Evolutionary conservation across 2,888 invertebrate species (phyloP).

Genomic region (Amiota communis): DNA sequence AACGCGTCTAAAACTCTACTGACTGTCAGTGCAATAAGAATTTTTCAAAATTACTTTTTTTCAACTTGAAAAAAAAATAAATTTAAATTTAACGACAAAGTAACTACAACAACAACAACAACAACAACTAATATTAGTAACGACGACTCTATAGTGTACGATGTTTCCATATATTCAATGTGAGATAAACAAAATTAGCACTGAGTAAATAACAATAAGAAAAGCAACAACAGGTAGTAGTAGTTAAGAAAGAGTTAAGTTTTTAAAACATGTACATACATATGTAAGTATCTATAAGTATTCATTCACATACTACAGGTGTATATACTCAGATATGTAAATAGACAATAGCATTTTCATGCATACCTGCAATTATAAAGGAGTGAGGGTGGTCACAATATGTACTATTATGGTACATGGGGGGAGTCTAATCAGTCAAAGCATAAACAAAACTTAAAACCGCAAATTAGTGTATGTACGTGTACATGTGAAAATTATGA

Average conservation of each 20-base stretch:
- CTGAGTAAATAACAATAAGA: conserved; percentile 47
- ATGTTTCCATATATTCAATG: conserved; percentile 38
- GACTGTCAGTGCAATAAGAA: conserved; percentile 65
- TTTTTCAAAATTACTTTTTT: conserved; percentile 59
- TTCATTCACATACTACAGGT: neutral
- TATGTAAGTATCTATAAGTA: no score
- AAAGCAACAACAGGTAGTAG: conserved; percentile 40
- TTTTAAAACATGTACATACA: neutral
- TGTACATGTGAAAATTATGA: conserved; percentile 60
- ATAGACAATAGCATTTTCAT: conserved; percentile 50
- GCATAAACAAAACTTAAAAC: conserved; percentile 33
- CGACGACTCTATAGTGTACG: conserved; percentile 47
- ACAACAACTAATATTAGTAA: conserved; percentile 24
- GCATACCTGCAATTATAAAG: conserved; percentile 64
- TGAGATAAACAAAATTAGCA: conserved; percentile 70
- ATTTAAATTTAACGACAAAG: conserved; percentile 65
- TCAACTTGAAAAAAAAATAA: conserved; percentile 50
- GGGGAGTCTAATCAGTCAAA: conserved; percentile 53
- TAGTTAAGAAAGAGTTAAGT: conserved; percentile 27
- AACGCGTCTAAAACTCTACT: conserved; percentile 70
- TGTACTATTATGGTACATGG: no score
- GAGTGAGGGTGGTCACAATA: conserved; percentile 47
- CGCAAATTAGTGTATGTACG: conserved; percentile 48
- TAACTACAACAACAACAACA: conserved; percentile 36
- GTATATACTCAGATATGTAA: conserved; percentile 33